phyloP scores from a whole-genome alignment of 2,888 invertebrate genomes.

The Disparrhopalites patrizii region DNA sequence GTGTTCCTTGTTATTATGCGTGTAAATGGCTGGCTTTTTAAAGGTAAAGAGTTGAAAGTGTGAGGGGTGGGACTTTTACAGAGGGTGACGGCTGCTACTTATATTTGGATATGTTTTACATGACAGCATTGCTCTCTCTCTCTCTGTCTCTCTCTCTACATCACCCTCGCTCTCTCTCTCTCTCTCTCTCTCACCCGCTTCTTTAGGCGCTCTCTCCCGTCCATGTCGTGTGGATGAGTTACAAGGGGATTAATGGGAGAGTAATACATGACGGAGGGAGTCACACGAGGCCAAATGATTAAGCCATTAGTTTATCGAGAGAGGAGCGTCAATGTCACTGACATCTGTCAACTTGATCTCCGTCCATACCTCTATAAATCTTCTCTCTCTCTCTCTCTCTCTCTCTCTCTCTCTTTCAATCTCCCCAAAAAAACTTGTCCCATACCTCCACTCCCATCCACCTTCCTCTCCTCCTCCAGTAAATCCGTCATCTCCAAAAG shows the following conservation, averaged over 20 bases:
- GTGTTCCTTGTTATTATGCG: background rate
- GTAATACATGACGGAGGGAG: conserved; percentile 4
- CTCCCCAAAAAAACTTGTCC: background rate
- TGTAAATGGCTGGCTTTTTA: too few species aligned
- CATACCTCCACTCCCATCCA: too few species aligned
- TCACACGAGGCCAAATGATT: conserved; percentile 8
- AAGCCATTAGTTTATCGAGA: conserved; percentile 22
- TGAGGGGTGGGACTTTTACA: too few species aligned
- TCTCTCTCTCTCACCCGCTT: too few species aligned
- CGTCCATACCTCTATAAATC: conserved; percentile 1
- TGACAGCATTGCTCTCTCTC: too few species aligned
- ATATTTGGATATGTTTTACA: background rate
- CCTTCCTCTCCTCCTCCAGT: too few species aligned
- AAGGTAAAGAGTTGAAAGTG: too few species aligned
- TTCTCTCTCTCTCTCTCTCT: too few species aligned
- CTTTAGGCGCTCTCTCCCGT: too few species aligned
- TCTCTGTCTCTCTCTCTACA: background rate
- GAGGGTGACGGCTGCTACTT: background rate
- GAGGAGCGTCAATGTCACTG: conserved; percentile 6
- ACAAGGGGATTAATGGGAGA: conserved; percentile 1
- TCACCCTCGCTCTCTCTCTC: too few species aligned
- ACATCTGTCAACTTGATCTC: conserved; percentile 22
- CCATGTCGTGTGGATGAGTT: conserved; percentile 2
- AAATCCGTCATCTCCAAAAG: too few species aligned
- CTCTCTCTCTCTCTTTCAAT: too few species aligned